phyloP scores from a whole-genome alignment of 2,888 invertebrate genomes.

The Meandrusa payeni region DNA sequence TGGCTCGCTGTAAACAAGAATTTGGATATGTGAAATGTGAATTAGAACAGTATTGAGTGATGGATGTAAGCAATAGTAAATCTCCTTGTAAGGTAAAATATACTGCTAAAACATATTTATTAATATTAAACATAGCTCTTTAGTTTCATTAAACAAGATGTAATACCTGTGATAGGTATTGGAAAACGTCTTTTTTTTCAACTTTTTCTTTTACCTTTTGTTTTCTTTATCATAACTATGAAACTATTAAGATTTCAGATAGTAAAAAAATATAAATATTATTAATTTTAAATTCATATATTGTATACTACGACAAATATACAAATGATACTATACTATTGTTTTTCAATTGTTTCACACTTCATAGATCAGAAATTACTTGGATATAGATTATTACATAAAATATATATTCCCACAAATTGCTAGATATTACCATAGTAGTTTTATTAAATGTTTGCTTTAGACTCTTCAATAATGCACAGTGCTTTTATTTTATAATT shows the following conservation, averaged over 20 bases:
- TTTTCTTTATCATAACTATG: too few relatives aligned
- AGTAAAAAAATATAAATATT: too few relatives aligned
- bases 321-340: too few relatives aligned
- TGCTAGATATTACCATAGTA: neutral
- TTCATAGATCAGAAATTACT: neutral
- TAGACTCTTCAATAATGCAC: slow-evolving; percentile 29
- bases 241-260: too few relatives aligned
- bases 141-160: too few relatives aligned
- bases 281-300: too few relatives aligned
- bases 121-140: neutral
- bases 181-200: too few relatives aligned
- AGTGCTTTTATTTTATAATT: slow-evolving; percentile 42
- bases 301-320: too few relatives aligned
- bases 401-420: neutral
- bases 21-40: slow-evolving; percentile 70
- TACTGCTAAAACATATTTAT: neutral
- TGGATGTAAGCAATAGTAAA: slow-evolving; percentile 73
- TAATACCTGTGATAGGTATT: too few relatives aligned
- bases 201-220: too few relatives aligned
- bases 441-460: neutral
- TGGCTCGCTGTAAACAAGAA: slow-evolving; percentile 51
- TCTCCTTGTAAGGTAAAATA: slow-evolving; percentile 77
- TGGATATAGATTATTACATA: neutral
- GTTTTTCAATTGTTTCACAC: neutral
- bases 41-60: slow-evolving; percentile 64